Conservation (phyloP, 1,140 invertebrate species). For the Gryon sp. region DNA sequence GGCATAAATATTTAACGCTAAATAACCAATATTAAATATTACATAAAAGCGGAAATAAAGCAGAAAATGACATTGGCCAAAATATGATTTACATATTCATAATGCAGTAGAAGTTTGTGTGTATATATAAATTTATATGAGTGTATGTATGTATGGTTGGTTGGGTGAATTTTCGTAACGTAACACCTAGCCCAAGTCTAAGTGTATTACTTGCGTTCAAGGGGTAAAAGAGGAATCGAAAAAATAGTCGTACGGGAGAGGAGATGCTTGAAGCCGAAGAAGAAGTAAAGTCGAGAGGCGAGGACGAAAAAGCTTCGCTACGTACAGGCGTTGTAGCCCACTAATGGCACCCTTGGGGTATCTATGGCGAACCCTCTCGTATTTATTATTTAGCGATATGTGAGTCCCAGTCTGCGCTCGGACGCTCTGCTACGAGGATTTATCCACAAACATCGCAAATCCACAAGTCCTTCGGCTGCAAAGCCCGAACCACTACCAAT, state of each 20-base stretch:
- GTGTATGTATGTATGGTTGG: not conserved
- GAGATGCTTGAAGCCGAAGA: constrained; percentile 54
- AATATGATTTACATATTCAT: too few species aligned
- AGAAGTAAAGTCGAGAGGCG: constrained; percentile 60
- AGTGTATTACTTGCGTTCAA: constrained; percentile 58
- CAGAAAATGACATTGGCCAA: too few species aligned
- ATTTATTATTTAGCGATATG: constrained; percentile 79
- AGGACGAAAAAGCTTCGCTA: constrained; percentile 51
- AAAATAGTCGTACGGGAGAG: constrained; percentile 34
- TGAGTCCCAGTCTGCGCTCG: constrained; percentile 54
- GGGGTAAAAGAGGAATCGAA: constrained; percentile 54
- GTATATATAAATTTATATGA: not conserved
- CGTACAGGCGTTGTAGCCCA: constrained; percentile 70
- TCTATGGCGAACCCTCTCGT: constrained; percentile 75
- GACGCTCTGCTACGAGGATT: constrained; percentile 68
- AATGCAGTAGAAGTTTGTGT: too few species aligned
- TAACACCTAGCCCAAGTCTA: constrained; percentile 47
- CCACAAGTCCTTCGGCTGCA: not conserved
- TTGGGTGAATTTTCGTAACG: constrained; percentile 11
- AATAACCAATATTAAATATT: too few species aligned
- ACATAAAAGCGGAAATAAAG: too few species aligned
- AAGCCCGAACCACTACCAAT: too few species aligned
- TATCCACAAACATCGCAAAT: constrained; percentile 72
- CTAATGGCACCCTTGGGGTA: constrained; percentile 79
- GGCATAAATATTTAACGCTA: too few species aligned